Conservation (phyloP, 2,797 vertebrate species). For the Girardinus metallicus region DNA sequence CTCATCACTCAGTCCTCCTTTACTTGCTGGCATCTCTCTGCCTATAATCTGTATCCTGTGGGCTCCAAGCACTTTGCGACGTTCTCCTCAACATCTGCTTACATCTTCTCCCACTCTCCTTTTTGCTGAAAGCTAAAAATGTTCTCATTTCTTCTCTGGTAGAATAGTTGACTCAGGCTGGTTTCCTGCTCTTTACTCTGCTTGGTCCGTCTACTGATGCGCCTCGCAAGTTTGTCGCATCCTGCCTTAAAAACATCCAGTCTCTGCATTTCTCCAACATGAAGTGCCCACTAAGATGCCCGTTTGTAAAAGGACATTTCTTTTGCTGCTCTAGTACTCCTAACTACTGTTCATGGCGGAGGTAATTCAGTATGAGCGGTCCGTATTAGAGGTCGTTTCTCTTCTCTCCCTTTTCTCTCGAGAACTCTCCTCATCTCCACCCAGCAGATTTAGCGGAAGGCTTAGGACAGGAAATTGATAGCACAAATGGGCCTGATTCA, state of each 20-base stretch:
- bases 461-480: slow-evolving; percentile 63
- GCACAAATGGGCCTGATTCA: slow-evolving; percentile 62
- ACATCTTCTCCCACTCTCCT: slow-evolving; percentile 33
- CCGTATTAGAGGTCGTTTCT: background rate
- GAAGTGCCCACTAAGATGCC: background rate
- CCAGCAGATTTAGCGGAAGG: slow-evolving; percentile 39
- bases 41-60: slow-evolving; percentile 59
- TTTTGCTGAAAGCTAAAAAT: slow-evolving; percentile 32
- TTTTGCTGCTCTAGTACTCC: slow-evolving; percentile 1
- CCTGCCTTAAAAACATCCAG: background rate
- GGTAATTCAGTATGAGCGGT: slow-evolving; percentile 6
- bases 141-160: slow-evolving; percentile 42
- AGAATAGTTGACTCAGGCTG: slow-evolving; percentile 29
- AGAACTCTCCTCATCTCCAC: slow-evolving; percentile 9
- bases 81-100: slow-evolving; percentile 67
- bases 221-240: background rate
- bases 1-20: slow-evolving; percentile 33
- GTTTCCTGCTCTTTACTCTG: slow-evolving; percentile 9
- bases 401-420: background rate
- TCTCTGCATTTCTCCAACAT: background rate
- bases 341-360: background rate
- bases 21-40: slow-evolving; percentile 54
- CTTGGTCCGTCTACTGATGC: background rate
- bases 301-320: background rate
- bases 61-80: slow-evolving; percentile 40